These are phyloP conservation scores for Trididemnum miniatum DNA, from an alignment of 23 tunicate species.

Conservation along the genomic window DNA sequence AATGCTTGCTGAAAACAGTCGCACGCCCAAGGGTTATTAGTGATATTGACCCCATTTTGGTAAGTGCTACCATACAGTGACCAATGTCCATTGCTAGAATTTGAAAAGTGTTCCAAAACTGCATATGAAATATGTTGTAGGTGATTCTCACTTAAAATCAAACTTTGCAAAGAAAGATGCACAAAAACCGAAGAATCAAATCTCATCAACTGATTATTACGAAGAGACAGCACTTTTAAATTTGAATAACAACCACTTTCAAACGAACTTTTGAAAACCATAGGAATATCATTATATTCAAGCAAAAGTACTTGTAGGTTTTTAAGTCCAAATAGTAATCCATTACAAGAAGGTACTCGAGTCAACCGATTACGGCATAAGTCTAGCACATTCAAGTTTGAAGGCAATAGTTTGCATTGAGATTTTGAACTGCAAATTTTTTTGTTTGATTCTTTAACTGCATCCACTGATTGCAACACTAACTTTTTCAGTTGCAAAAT, in stretches of 20 bases:
- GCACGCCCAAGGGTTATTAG: conserved; percentile 69
- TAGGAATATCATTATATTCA: conserved; percentile 34
- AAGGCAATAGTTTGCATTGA: conserved; percentile 30
- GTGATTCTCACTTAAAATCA: conserved; percentile 51
- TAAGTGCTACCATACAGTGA: not conserved
- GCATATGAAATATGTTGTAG: conserved; percentile 49
- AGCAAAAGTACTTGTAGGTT: conserved; percentile 34
- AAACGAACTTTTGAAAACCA: conserved; percentile 29
- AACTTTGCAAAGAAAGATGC: not conserved
- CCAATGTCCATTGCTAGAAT: not conserved
- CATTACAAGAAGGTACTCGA: conserved; percentile 34
- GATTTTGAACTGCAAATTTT: not conserved
- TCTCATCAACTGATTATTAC: conserved; percentile 39
- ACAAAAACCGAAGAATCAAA: conserved; percentile 17
- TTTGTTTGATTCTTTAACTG: not conserved
- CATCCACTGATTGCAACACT: not conserved
- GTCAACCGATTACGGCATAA: conserved; percentile 25
- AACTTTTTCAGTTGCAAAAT: not conserved
- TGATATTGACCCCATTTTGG: not conserved
- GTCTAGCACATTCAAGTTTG: conserved; percentile 3
- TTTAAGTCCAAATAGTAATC: conserved; percentile 63
- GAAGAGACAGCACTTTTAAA: conserved; percentile 26
- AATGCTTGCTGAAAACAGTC: conserved; percentile 50
- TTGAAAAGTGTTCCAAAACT: conserved; percentile 18
- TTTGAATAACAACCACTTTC: not conserved